Percentiles rank a stretch among this genome's conserved stretches.
Conservation (phyloP, 1,140 invertebrate species). For the Lasioglossum baleicum region DNA sequence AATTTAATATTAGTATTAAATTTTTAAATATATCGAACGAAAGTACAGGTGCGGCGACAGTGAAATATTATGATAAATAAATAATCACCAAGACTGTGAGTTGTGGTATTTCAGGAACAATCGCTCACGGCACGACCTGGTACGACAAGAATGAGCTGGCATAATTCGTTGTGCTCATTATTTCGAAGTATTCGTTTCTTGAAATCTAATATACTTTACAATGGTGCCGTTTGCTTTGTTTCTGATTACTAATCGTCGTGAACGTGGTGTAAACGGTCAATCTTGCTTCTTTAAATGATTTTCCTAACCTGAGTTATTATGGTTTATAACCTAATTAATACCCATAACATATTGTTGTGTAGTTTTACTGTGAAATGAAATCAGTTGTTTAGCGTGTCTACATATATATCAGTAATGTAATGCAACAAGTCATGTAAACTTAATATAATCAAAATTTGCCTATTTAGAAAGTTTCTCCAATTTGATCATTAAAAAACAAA, state of each 20-base stretch:
- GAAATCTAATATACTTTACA: background rate
- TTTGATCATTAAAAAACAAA: constrained; percentile 31
- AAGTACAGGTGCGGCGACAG: background rate
- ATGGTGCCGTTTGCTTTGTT: constrained; percentile 32
- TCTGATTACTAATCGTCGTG: constrained; percentile 8
- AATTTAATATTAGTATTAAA: constrained; percentile 45
- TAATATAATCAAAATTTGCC: constrained; percentile 12
- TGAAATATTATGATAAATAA: constrained; percentile 13
- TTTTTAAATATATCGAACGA: constrained; percentile 22
- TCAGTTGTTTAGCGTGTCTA: constrained; percentile 3
- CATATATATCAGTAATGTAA: constrained; percentile 4
- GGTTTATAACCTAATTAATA: constrained; percentile 64
- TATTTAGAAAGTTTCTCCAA: background rate
- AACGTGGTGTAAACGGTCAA: constrained; percentile 4
- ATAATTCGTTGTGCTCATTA: constrained; percentile 64
- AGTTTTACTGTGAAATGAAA: constrained; percentile 31
- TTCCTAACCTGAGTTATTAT: constrained; percentile 54
- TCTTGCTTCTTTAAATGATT: constrained; percentile 29
- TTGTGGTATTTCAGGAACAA: constrained; percentile 51
- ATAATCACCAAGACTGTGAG: constrained; percentile 19
- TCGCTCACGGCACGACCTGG: constrained; percentile 63
- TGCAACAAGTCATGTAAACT: constrained; percentile 13
- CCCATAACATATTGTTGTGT: constrained; percentile 71
- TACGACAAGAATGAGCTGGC: constrained; percentile 72
- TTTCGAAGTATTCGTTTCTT: constrained; percentile 30